Percentiles rank a stretch among this genome's conserved stretches.
phyloP scores from a whole-genome alignment of 2,888 invertebrate genomes.

The Serripes groenlandicus region DNA sequence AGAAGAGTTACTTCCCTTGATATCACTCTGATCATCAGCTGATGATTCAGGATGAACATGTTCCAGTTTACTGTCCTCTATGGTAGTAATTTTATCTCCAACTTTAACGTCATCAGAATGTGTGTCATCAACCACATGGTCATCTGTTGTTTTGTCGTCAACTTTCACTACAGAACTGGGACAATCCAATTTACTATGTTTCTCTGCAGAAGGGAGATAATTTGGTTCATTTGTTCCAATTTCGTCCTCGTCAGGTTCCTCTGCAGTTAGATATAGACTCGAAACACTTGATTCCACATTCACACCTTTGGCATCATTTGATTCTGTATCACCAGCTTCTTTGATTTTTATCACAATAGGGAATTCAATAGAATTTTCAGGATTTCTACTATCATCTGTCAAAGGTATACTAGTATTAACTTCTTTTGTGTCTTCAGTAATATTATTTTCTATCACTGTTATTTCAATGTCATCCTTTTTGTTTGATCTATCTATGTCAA shows the following conservation, averaged over 20 bases:
- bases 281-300: conserved; percentile 9
- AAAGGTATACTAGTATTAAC: background rate
- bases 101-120: too few relatives aligned
- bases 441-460: background rate
- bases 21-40: too few relatives aligned
- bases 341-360: background rate
- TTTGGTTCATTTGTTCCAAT: background rate
- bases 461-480: background rate
- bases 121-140: too few relatives aligned
- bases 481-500: background rate
- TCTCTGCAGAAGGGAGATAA: background rate
- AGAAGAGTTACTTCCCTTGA: too few relatives aligned
- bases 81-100: too few relatives aligned
- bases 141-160: too few relatives aligned
- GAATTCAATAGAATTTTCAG: background rate
- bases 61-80: too few relatives aligned
- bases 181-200: too few relatives aligned
- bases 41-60: too few relatives aligned
- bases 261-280: conserved; percentile 16
- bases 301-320: background rate
- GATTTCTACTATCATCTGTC: background rate
- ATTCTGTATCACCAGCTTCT: background rate
- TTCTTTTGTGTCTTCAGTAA: background rate
- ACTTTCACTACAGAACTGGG: too few relatives aligned
- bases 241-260: conserved; percentile 7